These are phyloP conservation scores for Myotis vivesi DNA, from an alignment of 2,797 vertebrate genomes.

Conservation along the genomic window DNA sequence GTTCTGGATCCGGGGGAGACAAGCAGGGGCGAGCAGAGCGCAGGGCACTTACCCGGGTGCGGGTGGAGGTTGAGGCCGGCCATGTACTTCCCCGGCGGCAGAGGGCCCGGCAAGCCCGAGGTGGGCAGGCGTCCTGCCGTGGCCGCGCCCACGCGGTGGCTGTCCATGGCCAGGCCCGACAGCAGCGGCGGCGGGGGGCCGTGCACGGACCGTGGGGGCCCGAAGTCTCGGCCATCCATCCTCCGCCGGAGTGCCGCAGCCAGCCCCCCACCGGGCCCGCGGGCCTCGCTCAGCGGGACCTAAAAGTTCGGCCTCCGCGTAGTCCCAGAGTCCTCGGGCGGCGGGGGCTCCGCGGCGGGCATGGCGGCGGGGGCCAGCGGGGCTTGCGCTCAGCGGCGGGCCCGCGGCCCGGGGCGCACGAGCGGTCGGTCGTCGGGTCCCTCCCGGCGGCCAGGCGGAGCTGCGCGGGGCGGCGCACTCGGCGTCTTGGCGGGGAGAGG, in stretches of 20 bases:
- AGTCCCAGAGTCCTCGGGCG: conserved; percentile 79
- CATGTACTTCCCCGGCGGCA: conserved; percentile 94
- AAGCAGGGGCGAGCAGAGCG: neutral
- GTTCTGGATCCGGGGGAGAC: neutral
- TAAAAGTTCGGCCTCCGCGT: conserved; percentile 76
- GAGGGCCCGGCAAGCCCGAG: conserved; percentile 89
- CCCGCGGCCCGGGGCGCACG: conserved; percentile 59
- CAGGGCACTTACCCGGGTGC: conserved; percentile 91
- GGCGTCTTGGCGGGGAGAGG: conserved; percentile 63
- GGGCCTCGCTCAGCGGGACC: conserved; percentile 71
- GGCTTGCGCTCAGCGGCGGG: conserved; percentile 64
- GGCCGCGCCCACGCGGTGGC: conserved; percentile 92
- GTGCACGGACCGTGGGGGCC: conserved; percentile 94
- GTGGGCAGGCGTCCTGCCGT: conserved; percentile 91
- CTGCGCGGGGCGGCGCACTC: conserved; percentile 53
- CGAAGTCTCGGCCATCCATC: conserved; percentile 99
- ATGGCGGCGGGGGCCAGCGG: conserved; percentile 76
- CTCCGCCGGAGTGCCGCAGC: conserved; percentile 76
- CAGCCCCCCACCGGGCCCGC: conserved; percentile 58
- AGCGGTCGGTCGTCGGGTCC: neutral
- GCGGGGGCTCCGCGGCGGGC: conserved; percentile 78
- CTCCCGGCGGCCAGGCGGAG: conserved; percentile 61
- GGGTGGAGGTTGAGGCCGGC: conserved; percentile 93
- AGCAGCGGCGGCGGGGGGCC: conserved; percentile 91
- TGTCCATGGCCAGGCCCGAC: conserved; percentile 94